A percentile compares a stretch with the other conserved stretches of the same genome.
Conservation (phyloP, 2,888 invertebrate species). For the Plebejus melissa region DNA sequence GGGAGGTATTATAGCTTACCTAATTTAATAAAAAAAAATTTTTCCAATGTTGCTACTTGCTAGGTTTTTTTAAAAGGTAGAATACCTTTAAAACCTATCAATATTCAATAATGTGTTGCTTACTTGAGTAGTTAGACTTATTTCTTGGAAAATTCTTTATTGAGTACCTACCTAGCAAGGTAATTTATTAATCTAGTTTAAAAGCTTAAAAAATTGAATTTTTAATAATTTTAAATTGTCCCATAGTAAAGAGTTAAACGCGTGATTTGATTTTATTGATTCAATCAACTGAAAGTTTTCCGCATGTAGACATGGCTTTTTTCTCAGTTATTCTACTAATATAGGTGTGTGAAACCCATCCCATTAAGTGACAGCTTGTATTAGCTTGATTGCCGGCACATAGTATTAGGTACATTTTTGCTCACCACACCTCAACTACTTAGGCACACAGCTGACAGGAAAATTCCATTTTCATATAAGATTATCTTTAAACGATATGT, state of each 20-base stretch:
- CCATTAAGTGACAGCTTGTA: conserved; percentile 39
- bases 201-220: not conserved
- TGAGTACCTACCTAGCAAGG: not conserved
- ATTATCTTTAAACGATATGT: not conserved
- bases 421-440: conserved; percentile 31
- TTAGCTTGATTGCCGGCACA: conserved; percentile 44
- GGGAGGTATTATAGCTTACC: not conserved
- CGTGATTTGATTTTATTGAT: not conserved
- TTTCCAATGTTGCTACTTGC: too few species aligned
- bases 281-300: too few species aligned
- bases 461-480: not conserved
- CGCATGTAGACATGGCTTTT: not conserved
- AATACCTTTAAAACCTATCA: too few species aligned
- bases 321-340: not conserved
- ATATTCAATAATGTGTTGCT: too few species aligned
- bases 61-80: not conserved
- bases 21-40: too few species aligned
- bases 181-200: not conserved
- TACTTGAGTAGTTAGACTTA: not conserved
- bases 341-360: conserved; percentile 30
- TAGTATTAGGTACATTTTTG: conserved; percentile 26
- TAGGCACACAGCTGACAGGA: not conserved
- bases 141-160: not conserved
- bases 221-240: not conserved
- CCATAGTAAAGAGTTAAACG: not conserved